Evolutionary conservation across 2,113 vertebrate species (phyloP), one percentile per base, ranked within the genome.

Genomic region (Dicaeum eximium): DNA sequence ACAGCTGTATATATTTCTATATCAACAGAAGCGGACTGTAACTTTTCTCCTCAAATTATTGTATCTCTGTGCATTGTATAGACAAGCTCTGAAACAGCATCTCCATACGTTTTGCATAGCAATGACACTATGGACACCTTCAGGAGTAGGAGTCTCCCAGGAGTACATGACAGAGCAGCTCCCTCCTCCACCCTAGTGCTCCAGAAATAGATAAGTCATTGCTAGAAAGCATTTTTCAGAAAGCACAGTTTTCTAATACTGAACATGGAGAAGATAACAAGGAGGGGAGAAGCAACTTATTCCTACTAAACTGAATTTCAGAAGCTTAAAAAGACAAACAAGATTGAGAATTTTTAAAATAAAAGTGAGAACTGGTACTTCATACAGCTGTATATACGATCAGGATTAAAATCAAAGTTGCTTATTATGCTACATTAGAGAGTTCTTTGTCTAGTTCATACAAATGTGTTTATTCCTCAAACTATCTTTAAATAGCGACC

Each of bases 211-310:
- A 92, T 31, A 75, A 93, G 74, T 37, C 90, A 91, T 93, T 96
- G 90, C 94, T 95, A 96, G 96, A 97, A 95, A 96, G 95, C 92
- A 88, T 90, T 93, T 95, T 92, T 90, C 92, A 93, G 56, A 96
- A 95, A 92, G 81, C 58, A 86, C 70, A 86, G 50, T 88, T 85
- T 94, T 88, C 64, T 54, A 87, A 93, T 80, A 92, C 38, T 96
- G 94, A 88, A 85, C 88, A 87, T 54, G 80, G 77, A 91, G n/a
- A 86, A 74, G 21, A 84, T n/a, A 89, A 87, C 6, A 12, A 31
- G 37, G 4, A 74, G 3, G 33, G 13, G 9, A 54, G 14, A 88
- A 69, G 31, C 27, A 80, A 79, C 13, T 45, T n/a, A 82, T 21
- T 94, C 42, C 54, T 33, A 80, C 30, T 31, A 66, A 54, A 33